Conservation (phyloP, 2,888 invertebrate species). For the Protonemura montana region DNA sequence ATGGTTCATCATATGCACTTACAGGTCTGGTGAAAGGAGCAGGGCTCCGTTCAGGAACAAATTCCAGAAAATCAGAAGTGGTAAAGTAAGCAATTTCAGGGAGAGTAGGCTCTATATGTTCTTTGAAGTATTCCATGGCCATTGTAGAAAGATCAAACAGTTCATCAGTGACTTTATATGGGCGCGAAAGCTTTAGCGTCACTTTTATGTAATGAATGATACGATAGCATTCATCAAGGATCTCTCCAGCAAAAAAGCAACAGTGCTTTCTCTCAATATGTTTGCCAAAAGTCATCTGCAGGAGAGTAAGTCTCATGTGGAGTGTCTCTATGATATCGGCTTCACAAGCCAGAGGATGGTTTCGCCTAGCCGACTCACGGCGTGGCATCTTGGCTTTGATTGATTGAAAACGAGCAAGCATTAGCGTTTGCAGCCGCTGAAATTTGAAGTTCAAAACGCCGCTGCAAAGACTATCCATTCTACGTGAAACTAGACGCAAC, state of each 20-base stretch:
- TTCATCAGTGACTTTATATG: slow-evolving; percentile 93
- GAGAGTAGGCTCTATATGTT: slow-evolving; percentile 87
- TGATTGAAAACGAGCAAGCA: slow-evolving; percentile 83
- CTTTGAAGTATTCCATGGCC: slow-evolving; percentile 98
- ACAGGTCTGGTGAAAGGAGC: slow-evolving; percentile 15
- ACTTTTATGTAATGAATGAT: slow-evolving; percentile 84
- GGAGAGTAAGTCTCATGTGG: slow-evolving; percentile 87
- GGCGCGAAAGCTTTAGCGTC: slow-evolving; percentile 78
- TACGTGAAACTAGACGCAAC: slow-evolving; percentile 79
- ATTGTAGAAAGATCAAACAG: slow-evolving; percentile 93
- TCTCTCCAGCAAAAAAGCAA: slow-evolving; percentile 95
- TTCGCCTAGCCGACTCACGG: slow-evolving; percentile 87
- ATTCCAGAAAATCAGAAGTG: slow-evolving; percentile 76
- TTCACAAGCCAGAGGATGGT: slow-evolving; percentile 89
- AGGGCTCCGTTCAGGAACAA: slow-evolving; percentile 65
- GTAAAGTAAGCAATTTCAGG: slow-evolving; percentile 86
- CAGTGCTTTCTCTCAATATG: slow-evolving; percentile 93
- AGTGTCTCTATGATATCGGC: slow-evolving; percentile 93
- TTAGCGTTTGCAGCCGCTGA: slow-evolving; percentile 83
- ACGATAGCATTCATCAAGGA: slow-evolving; percentile 89
- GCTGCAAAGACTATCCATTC: slow-evolving; percentile 82
- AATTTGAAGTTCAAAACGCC: slow-evolving; percentile 85
- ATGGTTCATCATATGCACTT: background rate
- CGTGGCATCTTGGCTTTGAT: slow-evolving; percentile 93
- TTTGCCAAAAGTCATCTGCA: slow-evolving; percentile 95